phyloP scores from a whole-genome alignment of 2,797 vertebrate genomes.

The Chelidonichthys spinosus region DNA sequence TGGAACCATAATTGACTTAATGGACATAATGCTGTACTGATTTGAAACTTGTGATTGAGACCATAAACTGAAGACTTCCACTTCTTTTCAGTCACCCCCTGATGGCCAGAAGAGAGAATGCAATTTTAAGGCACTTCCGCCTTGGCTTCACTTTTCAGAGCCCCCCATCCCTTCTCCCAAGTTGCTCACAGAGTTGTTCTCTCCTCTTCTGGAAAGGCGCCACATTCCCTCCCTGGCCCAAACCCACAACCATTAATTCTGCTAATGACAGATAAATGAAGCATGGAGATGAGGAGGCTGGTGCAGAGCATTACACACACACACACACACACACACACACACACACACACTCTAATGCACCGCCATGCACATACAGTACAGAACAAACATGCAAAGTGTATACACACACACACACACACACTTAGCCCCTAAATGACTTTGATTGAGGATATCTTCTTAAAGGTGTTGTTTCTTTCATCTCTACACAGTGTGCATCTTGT shows the following conservation, averaged over 20 bases:
- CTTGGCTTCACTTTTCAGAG: too few species aligned
- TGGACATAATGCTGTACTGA: too few species aligned
- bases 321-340: neutral
- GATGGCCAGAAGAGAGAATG: too few species aligned
- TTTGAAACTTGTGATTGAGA: too few species aligned
- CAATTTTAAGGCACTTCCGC: too few species aligned
- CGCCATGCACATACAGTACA: slow-evolving; percentile 9
- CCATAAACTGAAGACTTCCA: too few species aligned
- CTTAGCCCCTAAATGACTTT: slow-evolving; percentile 65
- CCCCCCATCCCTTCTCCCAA: neutral
- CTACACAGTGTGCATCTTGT: neutral
- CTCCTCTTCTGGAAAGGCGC: slow-evolving; percentile 57
- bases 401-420: slow-evolving; percentile 28
- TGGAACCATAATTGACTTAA: too few species aligned
- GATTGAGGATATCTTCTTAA: slow-evolving; percentile 52
- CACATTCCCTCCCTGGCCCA: slow-evolving; percentile 61
- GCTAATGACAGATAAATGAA: slow-evolving; percentile 81
- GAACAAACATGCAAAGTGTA: slow-evolving; percentile 15
- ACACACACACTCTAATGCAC: slow-evolving; percentile 1
- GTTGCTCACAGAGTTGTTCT: slow-evolving; percentile 42
- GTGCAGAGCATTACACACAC: slow-evolving; percentile 14
- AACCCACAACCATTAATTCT: slow-evolving; percentile 75
- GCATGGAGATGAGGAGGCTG: slow-evolving; percentile 67
- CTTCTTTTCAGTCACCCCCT: too few species aligned
- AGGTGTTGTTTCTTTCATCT: slow-evolving; percentile 13